A percentile compares a stretch with the other conserved stretches of the same genome.
Evolutionary conservation across 2,113 vertebrate genomes (phyloP).

Genomic region (Ariopsis seemanni): DNA sequence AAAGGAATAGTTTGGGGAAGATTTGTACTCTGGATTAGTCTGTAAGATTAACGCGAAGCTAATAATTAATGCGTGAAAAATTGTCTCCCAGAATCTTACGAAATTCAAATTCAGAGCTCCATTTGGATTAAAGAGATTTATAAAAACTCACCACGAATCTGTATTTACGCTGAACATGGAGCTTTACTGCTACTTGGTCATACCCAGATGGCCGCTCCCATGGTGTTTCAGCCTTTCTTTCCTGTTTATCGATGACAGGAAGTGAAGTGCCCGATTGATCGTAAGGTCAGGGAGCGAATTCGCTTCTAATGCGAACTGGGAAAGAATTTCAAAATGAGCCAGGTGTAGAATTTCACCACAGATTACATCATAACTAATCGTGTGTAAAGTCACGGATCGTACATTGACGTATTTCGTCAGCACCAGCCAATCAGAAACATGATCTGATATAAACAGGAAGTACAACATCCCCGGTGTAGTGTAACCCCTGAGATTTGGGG

Average conservation of each 20-base stretch:
- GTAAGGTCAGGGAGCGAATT: neutral
- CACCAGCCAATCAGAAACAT: neutral
- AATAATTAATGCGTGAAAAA: neutral
- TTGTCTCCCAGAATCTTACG: neutral
- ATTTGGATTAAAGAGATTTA: neutral
- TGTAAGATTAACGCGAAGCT: neutral
- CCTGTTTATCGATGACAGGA: neutral
- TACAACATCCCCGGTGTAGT: neutral
- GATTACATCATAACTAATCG: neutral
- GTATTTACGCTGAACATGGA: neutral
- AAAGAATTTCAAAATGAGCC: no score
- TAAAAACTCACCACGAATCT: neutral
- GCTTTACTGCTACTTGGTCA: neutral
- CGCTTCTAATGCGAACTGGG: neutral
- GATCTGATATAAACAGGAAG: neutral
- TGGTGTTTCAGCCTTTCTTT: neutral
- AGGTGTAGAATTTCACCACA: neutral
- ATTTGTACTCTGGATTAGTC: neutral
- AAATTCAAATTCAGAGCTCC: no score
- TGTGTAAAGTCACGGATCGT: neutral
- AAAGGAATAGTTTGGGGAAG: slow-evolving; percentile 10
- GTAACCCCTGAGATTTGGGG: neutral
- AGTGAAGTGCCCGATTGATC: neutral
- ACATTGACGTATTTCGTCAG: neutral
- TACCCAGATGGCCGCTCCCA: neutral